Conservation (phyloP, 2,113 vertebrate species). For the Fukomys damarensis region DNA sequence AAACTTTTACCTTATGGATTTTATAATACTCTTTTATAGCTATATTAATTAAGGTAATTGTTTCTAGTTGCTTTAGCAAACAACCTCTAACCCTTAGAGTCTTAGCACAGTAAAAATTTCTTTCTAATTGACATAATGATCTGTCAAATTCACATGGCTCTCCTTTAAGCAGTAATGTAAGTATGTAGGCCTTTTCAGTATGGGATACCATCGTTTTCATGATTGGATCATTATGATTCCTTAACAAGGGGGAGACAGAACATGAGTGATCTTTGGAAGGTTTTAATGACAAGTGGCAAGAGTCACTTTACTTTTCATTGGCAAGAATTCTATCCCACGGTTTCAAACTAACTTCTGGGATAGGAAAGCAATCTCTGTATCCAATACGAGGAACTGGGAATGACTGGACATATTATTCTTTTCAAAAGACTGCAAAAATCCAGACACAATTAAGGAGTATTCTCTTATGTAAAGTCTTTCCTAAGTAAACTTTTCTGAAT, state of each 20-base stretch:
- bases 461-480: neutral
- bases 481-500: neutral
- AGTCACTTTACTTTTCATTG: neutral
- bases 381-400: neutral
- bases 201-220: neutral
- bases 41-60: neutral
- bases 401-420: neutral
- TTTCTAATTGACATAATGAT: neutral
- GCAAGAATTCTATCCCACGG: neutral
- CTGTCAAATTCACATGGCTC: neutral
- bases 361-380: neutral
- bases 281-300: neutral
- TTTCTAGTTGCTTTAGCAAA: neutral
- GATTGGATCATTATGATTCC: neutral
- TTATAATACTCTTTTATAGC: neutral
- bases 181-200: neutral
- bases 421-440: neutral
- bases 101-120: neutral
- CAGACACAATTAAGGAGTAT: neutral
- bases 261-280: neutral
- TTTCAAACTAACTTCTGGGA: neutral
- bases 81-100: neutral
- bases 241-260: neutral
- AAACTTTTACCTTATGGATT: slow-evolving; percentile 34
- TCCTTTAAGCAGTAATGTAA: neutral